Percentiles rank a stretch among this genome's conserved stretches.
phyloP scores from a whole-genome alignment of 2,113 vertebrate genomes.

The Gavia stellata region DNA sequence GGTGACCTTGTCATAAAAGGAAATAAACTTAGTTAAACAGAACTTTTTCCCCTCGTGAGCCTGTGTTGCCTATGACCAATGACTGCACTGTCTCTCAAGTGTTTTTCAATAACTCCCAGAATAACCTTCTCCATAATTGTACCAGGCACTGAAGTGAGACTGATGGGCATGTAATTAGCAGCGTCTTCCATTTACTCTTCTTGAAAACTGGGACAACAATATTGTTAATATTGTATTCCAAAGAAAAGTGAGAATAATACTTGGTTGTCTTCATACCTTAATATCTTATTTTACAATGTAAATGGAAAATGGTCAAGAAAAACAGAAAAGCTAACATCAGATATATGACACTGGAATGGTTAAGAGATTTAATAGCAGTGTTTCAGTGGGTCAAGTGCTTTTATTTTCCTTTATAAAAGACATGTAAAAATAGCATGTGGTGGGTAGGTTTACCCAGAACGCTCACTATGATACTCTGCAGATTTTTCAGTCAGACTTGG shows the following conservation, averaged over 20 bases:
- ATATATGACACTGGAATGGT: neutral
- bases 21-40: neutral
- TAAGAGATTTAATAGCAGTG: neutral
- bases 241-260: neutral
- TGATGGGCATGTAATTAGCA: neutral
- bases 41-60: neutral
- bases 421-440: neutral
- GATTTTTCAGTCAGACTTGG: neutral
- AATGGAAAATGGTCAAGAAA: neutral
- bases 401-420: neutral
- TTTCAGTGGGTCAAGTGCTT: neutral
- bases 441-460: neutral
- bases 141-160: neutral
- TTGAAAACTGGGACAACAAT: neutral
- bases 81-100: neutral
- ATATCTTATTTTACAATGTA: neutral
- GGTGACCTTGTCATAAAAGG: neutral
- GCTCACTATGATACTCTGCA: neutral
- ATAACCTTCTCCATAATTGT: neutral
- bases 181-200: neutral
- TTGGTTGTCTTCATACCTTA: neutral
- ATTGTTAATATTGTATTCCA: neutral
- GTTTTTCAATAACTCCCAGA: neutral
- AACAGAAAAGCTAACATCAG: neutral
- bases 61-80: neutral